Evolutionary conservation across 1,140 invertebrate species (phyloP).

Genomic region (Lordiphosa stackelbergi): DNA sequence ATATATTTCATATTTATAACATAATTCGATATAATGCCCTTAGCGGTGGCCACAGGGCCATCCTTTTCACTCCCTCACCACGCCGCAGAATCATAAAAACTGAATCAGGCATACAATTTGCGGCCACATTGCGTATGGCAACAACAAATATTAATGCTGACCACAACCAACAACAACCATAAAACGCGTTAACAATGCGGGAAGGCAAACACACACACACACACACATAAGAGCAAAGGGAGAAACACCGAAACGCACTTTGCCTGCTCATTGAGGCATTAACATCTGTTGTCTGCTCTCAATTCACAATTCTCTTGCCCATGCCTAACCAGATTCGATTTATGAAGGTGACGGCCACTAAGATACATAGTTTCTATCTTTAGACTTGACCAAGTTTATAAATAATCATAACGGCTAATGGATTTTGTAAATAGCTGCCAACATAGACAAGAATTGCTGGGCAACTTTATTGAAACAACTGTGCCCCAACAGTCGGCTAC

Average conservation of each 20-base stretch:
- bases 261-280: slow-evolving; percentile 60
- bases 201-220: slow-evolving; percentile 8
- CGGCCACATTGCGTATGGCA: slow-evolving; percentile 59
- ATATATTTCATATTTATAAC: slow-evolving; percentile 74
- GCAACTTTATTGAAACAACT: too few relatives aligned
- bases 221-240: slow-evolving; percentile 22
- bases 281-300: slow-evolving; percentile 60
- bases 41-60: slow-evolving; percentile 18
- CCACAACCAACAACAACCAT: slow-evolving; percentile 31
- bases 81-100: slow-evolving; percentile 44
- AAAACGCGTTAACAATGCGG: slow-evolving; percentile 4
- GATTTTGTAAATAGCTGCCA: slow-evolving; percentile 45
- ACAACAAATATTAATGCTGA: slow-evolving; percentile 56
- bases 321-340: slow-evolving; percentile 26
- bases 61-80: slow-evolving; percentile 9
- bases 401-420: slow-evolving; percentile 54
- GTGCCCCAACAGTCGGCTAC: too few relatives aligned
- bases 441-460: not conserved
- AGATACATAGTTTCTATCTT: slow-evolving; percentile 34
- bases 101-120: slow-evolving; percentile 57
- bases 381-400: slow-evolving; percentile 23
- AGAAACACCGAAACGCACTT: slow-evolving; percentile 69
- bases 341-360: slow-evolving; percentile 26
- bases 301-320: slow-evolving; percentile 1
- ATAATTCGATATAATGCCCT: slow-evolving; percentile 70